phyloP scores from a whole-genome alignment of 1,140 invertebrate species.

The Apis florea region DNA sequence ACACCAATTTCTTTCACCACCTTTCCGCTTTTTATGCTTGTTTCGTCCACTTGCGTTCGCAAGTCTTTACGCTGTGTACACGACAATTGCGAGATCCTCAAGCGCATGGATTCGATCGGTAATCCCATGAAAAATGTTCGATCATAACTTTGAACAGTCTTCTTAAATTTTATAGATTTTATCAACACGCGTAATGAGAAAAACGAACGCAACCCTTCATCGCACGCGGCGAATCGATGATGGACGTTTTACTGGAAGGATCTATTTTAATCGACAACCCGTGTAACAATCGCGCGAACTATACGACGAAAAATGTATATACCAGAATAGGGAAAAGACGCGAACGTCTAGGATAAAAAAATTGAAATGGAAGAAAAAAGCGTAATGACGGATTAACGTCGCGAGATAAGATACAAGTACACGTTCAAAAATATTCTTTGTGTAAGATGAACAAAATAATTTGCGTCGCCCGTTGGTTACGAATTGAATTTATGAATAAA shows the following conservation, averaged over 20 bases:
- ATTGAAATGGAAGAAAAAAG: neutral
- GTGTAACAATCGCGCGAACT: neutral
- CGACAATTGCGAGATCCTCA: neutral
- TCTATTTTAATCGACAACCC: slow-evolving; percentile 36
- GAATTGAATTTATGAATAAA: slow-evolving; percentile 18
- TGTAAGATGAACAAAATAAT: neutral
- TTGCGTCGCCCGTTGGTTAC: neutral
- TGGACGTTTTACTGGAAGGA: slow-evolving; percentile 31
- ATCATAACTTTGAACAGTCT: neutral
- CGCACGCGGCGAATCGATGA: slow-evolving; percentile 28
- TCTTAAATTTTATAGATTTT: slow-evolving; percentile 31
- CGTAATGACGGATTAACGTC: neutral
- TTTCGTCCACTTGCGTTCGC: neutral
- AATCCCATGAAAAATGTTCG: slow-evolving; percentile 2
- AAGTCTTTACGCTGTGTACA: neutral
- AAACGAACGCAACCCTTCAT: slow-evolving; percentile 29
- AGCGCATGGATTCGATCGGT: neutral
- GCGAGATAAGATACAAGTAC: neutral
- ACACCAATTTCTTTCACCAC: slow-evolving; percentile 6
- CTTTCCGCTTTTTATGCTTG: neutral
- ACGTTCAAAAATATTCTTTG: neutral
- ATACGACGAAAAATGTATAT: neutral
- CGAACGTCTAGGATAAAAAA: neutral
- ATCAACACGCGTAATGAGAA: neutral
- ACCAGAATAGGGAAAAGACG: neutral